Base-by-base conservation (phyloP, 2,888 invertebrate species). In the Alsophila aescularia region DNA sequence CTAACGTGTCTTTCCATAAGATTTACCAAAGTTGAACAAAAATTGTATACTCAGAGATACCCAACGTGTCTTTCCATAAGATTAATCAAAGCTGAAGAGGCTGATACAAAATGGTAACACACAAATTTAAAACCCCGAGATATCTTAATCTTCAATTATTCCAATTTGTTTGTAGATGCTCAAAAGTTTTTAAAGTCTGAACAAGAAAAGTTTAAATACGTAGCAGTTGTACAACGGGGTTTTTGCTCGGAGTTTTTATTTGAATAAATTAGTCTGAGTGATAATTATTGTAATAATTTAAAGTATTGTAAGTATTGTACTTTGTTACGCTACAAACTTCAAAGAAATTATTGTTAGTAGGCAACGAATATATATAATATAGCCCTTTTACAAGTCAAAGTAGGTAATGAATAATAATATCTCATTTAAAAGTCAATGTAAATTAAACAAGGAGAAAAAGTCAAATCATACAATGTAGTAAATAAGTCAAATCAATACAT, bases 121-220 rank as follows among this genome's bases (percentile, higher is more conserved):
- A 41, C 35, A 49, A 35, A 13, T 41, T 41, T 7, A 29, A 56
- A 60, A 39, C 47, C 36, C 52, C 36, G 40, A 40, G 13, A 53
- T 34, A 31, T 43, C 16, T 51, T 52, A 59, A 62, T 56, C 52
- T 60, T 16, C 51, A 60, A 63, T 61, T 63, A 58, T 47, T 60
- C 16, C 51, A 60, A 63, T 61, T 63, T 60, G 49, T 48, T 49
- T 27, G 54, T 36, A 47, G 24, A 48, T 47, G 41, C 50, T 52
- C 56, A 58, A 45, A 62, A 60, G 52, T 60, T 61, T 61, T 54
- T 32, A 52, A 56, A 60, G 60, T 64, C 37, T 31, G 42, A 64
- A 67, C 60, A 62, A 62, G 62, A 66, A 63, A 64, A 66, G 41
- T 67, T 62, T 15, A 34, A 10, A 43, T 21, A 6, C 6, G 24